phyloP scores from a whole-genome alignment of 2,888 invertebrate species.

The Drosophila kanekoi region DNA sequence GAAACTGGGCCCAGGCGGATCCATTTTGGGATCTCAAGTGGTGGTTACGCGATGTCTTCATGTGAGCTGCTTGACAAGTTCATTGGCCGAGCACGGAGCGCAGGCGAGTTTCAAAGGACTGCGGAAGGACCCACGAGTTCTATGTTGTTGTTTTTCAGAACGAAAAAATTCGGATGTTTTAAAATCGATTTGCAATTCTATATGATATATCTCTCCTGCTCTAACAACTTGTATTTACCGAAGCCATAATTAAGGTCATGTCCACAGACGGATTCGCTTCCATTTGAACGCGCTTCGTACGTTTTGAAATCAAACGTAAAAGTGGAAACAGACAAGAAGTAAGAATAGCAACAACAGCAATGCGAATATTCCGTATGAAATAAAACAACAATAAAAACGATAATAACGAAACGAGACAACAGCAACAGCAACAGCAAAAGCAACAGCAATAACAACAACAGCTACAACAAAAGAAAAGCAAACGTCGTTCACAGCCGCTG shows the following conservation, averaged over 20 bases:
- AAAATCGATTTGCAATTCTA: no score
- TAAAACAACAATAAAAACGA: conserved; percentile 78
- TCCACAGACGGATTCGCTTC: conserved; percentile 50
- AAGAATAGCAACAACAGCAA: conserved; percentile 33
- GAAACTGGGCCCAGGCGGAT: conserved; percentile 32
- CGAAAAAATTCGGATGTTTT: not conserved
- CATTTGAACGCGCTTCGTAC: conserved; percentile 59
- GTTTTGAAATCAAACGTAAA: conserved; percentile 32
- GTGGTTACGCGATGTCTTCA: conserved; percentile 47
- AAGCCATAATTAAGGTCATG: conserved; percentile 58
- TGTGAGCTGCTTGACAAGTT: conserved; percentile 55
- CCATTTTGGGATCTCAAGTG: conserved; percentile 62
- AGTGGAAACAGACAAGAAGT: conserved; percentile 34
- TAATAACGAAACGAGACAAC: conserved; percentile 73
- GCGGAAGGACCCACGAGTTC: not conserved
- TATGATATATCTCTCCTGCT: no score
- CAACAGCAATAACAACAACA: conserved; percentile 47
- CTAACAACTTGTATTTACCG: conserved; percentile 6
- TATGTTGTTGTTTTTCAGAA: not conserved
- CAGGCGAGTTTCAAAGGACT: conserved; percentile 26
- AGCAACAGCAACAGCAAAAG: conserved; percentile 51
- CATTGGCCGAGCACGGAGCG: conserved; percentile 60
- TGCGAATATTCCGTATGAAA: conserved; percentile 70
- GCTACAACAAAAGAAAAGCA: conserved; percentile 62
- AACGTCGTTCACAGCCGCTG: conserved; percentile 67